Evolutionary conservation across 2,113 vertebrate species (phyloP), one percentile per base, ranked within the genome.

Genomic region (Bubo blakistoni): DNA sequence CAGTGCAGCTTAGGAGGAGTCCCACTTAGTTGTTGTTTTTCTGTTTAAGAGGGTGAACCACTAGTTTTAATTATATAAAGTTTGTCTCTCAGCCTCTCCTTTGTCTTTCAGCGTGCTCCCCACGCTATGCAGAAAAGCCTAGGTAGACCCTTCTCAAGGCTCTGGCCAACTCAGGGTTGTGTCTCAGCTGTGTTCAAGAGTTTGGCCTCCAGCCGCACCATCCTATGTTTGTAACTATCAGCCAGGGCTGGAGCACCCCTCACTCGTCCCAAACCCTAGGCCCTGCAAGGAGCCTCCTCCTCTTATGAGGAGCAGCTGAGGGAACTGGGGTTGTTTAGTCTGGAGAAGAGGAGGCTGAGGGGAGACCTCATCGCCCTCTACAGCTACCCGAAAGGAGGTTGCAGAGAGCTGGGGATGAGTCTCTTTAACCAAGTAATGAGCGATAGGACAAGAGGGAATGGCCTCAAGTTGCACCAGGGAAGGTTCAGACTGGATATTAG

Each of bases 91-190:
- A 20, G 26, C 26, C 10, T 6, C 26, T 52, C 40, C 40, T 42
- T 42, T 42, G 40, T 40, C 40, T 40, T 40, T 40, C 40, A 40
- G 40, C 40, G 11, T 40, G 40, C 40, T 40, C 40, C 40, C 40
- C 0, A 1, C 1, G 1, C 5, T 7, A 1, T 11, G 19, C 3
- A 3, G 19, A 49, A 81, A 69, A 77, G 32, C 11, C 32, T 32
- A 15, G 17, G 7, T 0, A 72, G 58, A 63, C 7, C 18, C 20
- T 66, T 36, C 74, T 42, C 16, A 17, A 73, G 13, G 34, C 30
- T 51, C 44, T 52, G 24, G 16, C 42, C 15, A 30, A 7, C 20
- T 85, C 24, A 61, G 11, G 1, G 3, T 30, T 15, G 13, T 62
- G 27, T 46, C 9, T 66, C 44, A 69, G 20, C n/a, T 70, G 40